Evolutionary conservation across 2,113 vertebrate genomes (phyloP).

Genomic region (Pedetes capensis): DNA sequence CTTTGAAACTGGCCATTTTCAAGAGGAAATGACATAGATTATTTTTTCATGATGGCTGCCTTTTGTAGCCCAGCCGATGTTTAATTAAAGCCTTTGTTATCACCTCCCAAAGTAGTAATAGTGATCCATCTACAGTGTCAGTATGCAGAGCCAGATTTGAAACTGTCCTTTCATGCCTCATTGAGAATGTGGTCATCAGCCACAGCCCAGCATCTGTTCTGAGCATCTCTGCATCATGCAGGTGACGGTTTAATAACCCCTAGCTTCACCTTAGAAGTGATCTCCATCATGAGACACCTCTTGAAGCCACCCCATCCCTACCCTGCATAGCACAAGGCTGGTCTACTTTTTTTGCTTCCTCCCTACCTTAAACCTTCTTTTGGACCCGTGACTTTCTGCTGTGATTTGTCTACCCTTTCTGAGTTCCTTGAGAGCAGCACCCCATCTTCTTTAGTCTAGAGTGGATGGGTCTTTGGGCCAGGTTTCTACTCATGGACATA

Average conservation of each 20-base stretch:
- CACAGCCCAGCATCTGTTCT: background rate
- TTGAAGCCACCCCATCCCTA: no score
- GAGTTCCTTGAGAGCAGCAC: background rate
- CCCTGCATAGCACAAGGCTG: background rate
- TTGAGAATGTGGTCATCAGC: accelerated
- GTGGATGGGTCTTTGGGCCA: background rate
- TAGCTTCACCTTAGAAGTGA: background rate
- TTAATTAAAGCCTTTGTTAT: slow-evolving; percentile 46
- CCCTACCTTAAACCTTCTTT: background rate
- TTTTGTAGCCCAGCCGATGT: background rate
- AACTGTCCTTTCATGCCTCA: background rate
- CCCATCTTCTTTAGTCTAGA: background rate
- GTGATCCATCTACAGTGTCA: background rate
- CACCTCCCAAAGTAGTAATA: background rate
- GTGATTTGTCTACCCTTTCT: background rate
- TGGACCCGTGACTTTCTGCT: no score
- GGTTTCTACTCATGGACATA: background rate
- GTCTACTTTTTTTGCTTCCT: background rate
- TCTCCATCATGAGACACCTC: background rate
- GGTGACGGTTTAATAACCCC: accelerated
- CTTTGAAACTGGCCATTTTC: slow-evolving; percentile 21
- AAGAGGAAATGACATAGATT: slow-evolving; percentile 38
- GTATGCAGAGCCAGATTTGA: background rate
- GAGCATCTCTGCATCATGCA: background rate
- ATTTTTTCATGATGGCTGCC: slow-evolving; percentile 44